phyloP scores from a whole-genome alignment of 2,113 vertebrate species.

The Ursus arctos region DNA sequence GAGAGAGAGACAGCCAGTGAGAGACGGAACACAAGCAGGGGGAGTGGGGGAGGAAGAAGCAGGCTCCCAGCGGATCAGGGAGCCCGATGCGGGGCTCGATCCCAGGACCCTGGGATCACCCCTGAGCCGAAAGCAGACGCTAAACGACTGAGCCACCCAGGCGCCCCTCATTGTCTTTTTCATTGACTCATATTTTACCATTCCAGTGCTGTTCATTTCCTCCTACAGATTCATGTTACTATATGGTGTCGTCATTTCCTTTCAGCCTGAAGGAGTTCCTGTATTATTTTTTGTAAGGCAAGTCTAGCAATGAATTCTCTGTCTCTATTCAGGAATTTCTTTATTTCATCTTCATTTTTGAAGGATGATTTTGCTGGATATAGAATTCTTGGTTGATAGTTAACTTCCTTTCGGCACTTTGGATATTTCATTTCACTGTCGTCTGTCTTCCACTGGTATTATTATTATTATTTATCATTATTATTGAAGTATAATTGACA shows the following conservation, averaged over 20 bases:
- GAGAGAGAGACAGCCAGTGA: no score
- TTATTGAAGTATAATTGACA: neutral
- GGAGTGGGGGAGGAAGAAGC: no score
- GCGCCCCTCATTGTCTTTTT: neutral
- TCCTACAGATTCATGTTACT: neutral
- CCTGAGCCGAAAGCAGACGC: no score
- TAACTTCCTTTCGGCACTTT: neutral
- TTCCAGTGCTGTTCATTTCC: neutral
- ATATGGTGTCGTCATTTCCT: neutral
- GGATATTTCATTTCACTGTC: neutral
- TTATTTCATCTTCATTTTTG: neutral
- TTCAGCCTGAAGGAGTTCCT: neutral
- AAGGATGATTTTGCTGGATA: conserved; percentile 17
- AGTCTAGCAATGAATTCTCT: neutral
- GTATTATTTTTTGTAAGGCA: neutral
- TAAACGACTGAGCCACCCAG: no score
- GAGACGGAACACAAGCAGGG: no score
- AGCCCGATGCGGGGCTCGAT: no score
- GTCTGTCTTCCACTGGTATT: neutral
- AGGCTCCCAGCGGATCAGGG: no score
- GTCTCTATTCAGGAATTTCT: neutral
- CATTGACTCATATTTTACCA: neutral
- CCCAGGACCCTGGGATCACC: no score
- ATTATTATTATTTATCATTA: neutral
- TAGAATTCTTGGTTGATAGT: neutral